phyloP scores from a whole-genome alignment of 1,140 invertebrate species.

The Drosophila insularis region DNA sequence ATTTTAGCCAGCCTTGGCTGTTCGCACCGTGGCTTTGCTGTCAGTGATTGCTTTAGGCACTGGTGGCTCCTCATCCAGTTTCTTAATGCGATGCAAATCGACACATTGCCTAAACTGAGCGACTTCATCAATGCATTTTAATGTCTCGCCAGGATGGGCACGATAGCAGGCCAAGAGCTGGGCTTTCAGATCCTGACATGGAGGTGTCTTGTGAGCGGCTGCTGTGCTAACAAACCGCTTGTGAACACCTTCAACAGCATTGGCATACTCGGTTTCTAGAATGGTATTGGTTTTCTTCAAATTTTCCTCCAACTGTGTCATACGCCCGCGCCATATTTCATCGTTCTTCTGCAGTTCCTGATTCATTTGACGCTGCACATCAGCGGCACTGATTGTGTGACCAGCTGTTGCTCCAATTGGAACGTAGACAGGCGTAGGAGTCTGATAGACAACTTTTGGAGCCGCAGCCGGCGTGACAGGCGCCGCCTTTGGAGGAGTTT shows the following conservation, averaged over 20 bases:
- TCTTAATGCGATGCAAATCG: constrained; percentile 81
- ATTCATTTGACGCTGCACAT: constrained; percentile 80
- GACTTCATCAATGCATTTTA: constrained; percentile 84
- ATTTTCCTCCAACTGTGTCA: constrained; percentile 82
- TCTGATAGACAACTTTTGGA: constrained; percentile 59
- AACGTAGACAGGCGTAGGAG: constrained; percentile 62
- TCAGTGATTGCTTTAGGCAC: constrained; percentile 28
- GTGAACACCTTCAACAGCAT: constrained; percentile 79
- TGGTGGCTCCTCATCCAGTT: constrained; percentile 53
- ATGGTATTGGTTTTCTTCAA: constrained; percentile 83
- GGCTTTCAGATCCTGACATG: constrained; percentile 83
- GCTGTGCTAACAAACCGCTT: constrained; percentile 77
- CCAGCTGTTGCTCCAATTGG: constrained; percentile 49
- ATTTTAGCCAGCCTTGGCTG: constrained; percentile 58
- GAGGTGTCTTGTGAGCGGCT: constrained; percentile 76
- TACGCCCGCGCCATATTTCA: constrained; percentile 83
- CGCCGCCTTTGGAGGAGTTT: constrained; percentile 33
- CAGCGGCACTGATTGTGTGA: constrained; percentile 75
- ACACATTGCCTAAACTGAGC: constrained; percentile 84
- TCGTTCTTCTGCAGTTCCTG: constrained; percentile 80
- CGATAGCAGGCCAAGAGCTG: constrained; percentile 84
- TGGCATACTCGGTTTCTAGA: constrained; percentile 83
- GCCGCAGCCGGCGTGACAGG: constrained; percentile 24
- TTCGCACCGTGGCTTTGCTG: constrained; percentile 43
- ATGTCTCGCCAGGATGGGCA: constrained; percentile 83